Percentiles rank a stretch among this genome's conserved stretches.
These are phyloP conservation scores for Axea sp. DNA, from an alignment of 2,888 invertebrate species.

Conservation along the genomic window DNA sequence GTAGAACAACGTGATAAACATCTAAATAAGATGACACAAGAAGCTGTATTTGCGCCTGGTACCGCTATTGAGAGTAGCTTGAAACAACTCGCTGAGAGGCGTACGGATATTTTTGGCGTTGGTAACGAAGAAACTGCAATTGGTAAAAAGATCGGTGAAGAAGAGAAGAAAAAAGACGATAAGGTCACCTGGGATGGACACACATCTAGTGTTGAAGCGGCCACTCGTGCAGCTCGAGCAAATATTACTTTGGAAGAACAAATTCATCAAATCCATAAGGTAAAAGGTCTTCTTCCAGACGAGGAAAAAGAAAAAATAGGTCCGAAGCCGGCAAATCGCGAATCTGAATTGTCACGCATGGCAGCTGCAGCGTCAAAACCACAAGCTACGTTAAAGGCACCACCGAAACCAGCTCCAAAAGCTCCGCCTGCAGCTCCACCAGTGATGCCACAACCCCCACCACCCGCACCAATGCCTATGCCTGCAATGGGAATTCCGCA, in stretches of 20 bases:
- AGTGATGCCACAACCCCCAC: constrained; percentile 73
- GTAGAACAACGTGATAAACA: constrained; percentile 97
- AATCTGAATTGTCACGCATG: constrained; percentile 75
- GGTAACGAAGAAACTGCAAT: constrained; percentile 99
- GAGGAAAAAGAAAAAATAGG: constrained; percentile 99
- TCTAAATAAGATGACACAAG: constrained; percentile 94
- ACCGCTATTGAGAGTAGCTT: constrained; percentile 97
- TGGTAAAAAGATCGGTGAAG: constrained; percentile 95
- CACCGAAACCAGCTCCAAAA: constrained; percentile 76
- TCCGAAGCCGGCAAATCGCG: constrained; percentile 86
- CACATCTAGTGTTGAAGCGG: constrained; percentile 97
- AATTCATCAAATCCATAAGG: constrained; percentile 98
- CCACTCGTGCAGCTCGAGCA: constrained; percentile 94
- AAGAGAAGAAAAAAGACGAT: constrained; percentile 91
- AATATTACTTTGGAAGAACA: constrained; percentile 98
- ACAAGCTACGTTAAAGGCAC: constrained; percentile 76
- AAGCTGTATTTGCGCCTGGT: constrained; percentile 88
- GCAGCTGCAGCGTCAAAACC: constrained; percentile 77
- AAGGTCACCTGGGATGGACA: constrained; percentile 99
- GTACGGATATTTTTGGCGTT: constrained; percentile 99
- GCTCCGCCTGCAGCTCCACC: constrained; percentile 78
- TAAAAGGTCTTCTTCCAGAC: constrained; percentile 95
- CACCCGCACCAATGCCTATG: constrained; percentile 75
- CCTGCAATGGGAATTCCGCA: constrained; percentile 80
- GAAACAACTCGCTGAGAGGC: constrained; percentile 97